Evolutionary conservation across 2,113 vertebrate species (phyloP).

Genomic region (Coptodon bakossiorum): DNA sequence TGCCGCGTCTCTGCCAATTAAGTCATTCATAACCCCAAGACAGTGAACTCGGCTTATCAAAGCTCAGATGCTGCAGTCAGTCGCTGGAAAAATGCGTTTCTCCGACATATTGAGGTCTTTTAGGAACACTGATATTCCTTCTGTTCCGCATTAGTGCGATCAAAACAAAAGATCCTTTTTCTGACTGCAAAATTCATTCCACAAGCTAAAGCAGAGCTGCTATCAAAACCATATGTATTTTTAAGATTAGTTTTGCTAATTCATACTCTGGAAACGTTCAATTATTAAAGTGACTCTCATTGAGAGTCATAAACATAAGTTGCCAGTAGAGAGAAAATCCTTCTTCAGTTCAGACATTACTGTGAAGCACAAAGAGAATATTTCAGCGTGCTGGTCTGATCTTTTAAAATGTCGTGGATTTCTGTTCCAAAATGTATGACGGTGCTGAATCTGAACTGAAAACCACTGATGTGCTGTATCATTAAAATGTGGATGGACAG

Average conservation of each 20-base stretch:
- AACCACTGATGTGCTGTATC: not conserved
- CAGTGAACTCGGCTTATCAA: not conserved
- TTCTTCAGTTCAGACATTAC: slow-evolving; percentile 13
- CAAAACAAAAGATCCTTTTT: not conserved
- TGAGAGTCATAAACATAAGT: slow-evolving; percentile 19
- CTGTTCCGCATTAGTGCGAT: slow-evolving; percentile 9
- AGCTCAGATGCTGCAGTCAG: not conserved
- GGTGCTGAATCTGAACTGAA: not conserved
- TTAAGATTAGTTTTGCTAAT: slow-evolving; percentile 45
- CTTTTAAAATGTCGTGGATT: not conserved
- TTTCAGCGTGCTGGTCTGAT: not conserved
- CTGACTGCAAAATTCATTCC: not conserved
- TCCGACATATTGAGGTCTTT: not conserved
- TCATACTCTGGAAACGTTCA: slow-evolving; percentile 36
- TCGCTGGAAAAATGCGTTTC: not conserved
- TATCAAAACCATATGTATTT: slow-evolving; percentile 46
- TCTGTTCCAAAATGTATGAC: slow-evolving; percentile 28
- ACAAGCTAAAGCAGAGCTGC: not conserved
- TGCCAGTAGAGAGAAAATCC: not conserved
- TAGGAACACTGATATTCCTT: not conserved
- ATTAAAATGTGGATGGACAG: not conserved
- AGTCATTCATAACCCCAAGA: slow-evolving; percentile 18
- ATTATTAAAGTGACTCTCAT: slow-evolving; percentile 44
- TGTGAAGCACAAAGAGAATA: slow-evolving; percentile 40
- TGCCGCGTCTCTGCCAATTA: slow-evolving; percentile 31